Percentiles rank a stretch among this genome's conserved stretches.
These are phyloP conservation scores for Oceanodroma leucorhoa DNA, from an alignment of 2,797 vertebrate species.

Conservation along the genomic window DNA sequence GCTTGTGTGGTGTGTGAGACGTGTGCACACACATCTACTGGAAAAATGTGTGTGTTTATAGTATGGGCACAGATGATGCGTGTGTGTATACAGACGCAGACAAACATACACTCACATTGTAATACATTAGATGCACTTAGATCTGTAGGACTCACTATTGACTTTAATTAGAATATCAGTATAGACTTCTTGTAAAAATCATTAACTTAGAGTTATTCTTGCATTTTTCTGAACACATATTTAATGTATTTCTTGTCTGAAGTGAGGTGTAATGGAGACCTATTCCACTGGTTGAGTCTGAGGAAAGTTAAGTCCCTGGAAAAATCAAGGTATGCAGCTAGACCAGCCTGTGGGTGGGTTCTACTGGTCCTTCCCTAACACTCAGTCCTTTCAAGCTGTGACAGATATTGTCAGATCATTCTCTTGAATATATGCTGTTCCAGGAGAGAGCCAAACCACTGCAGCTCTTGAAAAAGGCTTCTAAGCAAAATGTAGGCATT, in stretches of 20 bases:
- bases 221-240: not conserved
- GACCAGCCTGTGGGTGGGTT: not conserved
- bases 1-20: constrained; percentile 41
- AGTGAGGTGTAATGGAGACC: not conserved
- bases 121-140: not conserved
- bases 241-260: not conserved
- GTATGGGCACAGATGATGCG: not conserved
- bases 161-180: not conserved
- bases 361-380: not conserved
- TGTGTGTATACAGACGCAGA: not conserved
- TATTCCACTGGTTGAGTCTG: not conserved
- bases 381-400: not conserved
- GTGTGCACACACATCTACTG: constrained; percentile 22
- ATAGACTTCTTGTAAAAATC: not conserved
- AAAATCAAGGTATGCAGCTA: not conserved
- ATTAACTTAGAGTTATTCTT: not conserved
- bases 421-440: not conserved
- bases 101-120: not conserved
- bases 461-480: not conserved
- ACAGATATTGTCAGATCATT: not conserved
- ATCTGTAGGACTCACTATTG: not conserved
- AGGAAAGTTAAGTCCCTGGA: not conserved
- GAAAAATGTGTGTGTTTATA: constrained; percentile 7
- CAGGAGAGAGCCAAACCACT: not conserved
- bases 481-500: not conserved